Conservation (phyloP, 2,797 vertebrate genomes). For the Meriones psammophilus region DNA sequence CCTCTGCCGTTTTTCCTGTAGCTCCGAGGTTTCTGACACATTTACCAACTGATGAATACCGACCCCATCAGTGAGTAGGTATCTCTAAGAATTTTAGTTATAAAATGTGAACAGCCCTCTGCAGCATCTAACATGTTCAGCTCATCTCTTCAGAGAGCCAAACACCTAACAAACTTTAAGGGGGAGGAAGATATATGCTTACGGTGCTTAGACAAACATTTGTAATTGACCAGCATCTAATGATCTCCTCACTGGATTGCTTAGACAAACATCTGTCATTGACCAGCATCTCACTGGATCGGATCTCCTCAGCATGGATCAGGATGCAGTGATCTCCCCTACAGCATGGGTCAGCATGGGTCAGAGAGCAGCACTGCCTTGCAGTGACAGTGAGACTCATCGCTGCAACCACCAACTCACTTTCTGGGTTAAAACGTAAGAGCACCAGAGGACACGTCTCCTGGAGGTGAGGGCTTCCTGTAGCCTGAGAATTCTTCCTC, state of each 20-base stretch:
- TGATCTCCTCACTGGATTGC: neutral
- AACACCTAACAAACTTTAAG: neutral
- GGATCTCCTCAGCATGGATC: too few species aligned
- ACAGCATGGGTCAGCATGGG: neutral
- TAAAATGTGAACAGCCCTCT: slow-evolving; percentile 14
- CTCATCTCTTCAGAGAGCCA: neutral
- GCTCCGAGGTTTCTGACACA: slow-evolving; percentile 26
- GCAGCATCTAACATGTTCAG: neutral
- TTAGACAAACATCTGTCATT: neutral
- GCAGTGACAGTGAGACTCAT: neutral
- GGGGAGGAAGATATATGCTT: neutral
- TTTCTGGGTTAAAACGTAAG: neutral
- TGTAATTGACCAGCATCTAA: neutral
- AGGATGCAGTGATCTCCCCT: slow-evolving; percentile 9
- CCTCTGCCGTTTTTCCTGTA: neutral
- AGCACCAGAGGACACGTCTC: accelerated
- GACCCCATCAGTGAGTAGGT: neutral
- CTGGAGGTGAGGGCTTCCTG: neutral
- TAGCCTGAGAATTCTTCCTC: neutral
- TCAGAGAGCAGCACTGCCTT: neutral
- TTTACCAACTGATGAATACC: neutral
- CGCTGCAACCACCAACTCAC: neutral
- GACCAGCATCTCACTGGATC: neutral
- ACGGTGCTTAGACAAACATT: neutral
- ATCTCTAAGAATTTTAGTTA: slow-evolving; percentile 10